Conservation (phyloP, 2,888 invertebrate species). For the Byasa hedistus region DNA sequence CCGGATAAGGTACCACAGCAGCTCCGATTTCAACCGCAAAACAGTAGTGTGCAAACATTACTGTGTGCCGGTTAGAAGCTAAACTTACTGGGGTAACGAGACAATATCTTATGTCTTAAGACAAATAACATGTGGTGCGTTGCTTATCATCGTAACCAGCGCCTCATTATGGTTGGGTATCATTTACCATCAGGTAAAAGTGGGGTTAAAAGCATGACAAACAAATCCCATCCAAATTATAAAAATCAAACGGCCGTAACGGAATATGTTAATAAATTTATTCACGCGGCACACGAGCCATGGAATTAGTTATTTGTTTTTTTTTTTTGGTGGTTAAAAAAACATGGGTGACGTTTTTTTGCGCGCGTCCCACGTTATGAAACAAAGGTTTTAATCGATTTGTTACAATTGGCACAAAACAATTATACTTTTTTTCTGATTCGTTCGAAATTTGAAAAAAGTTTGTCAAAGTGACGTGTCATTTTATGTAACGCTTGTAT, state of each 20-base stretch:
- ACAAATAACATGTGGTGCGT: too few relatives aligned
- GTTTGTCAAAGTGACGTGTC: background rate
- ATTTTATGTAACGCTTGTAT: background rate
- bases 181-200: too few relatives aligned
- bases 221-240: slow-evolving; percentile 27
- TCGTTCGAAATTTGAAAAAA: background rate
- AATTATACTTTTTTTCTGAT: slow-evolving; percentile 2
- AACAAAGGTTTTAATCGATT: slow-evolving; percentile 49
- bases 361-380: slow-evolving; percentile 53
- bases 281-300: slow-evolving; percentile 53
- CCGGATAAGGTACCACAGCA: too few relatives aligned
- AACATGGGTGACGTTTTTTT: slow-evolving; percentile 72
- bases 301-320: slow-evolving; percentile 63
- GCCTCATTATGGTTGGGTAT: too few relatives aligned
- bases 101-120: too few relatives aligned
- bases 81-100: too few relatives aligned
- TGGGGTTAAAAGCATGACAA: background rate
- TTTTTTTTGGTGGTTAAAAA: slow-evolving; percentile 52
- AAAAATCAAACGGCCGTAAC: slow-evolving; percentile 22
- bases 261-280: slow-evolving; percentile 40
- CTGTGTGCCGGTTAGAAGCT: too few relatives aligned
- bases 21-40: too few relatives aligned
- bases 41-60: too few relatives aligned
- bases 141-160: too few relatives aligned
- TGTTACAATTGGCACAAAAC: slow-evolving; percentile 38